Evolutionary conservation across 2,888 invertebrate genomes (phyloP).

Genomic region (Troilus luridus): DNA sequence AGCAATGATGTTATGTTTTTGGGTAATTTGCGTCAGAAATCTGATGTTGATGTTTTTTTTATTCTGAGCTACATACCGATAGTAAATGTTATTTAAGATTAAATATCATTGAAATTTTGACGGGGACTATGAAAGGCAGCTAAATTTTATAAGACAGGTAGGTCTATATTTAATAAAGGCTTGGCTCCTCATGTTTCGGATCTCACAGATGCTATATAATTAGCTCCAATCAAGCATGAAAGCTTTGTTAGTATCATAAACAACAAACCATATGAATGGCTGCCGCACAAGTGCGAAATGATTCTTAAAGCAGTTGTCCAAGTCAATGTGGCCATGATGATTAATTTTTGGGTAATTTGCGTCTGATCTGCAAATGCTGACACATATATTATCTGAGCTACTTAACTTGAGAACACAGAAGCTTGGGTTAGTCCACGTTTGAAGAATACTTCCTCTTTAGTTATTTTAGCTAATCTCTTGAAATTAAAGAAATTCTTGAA

Average conservation of each 20-base stretch:
- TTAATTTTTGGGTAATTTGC: slow-evolving; percentile 61
- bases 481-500: not conserved
- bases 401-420: not conserved
- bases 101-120: not conserved
- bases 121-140: too few relatives aligned
- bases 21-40: slow-evolving; percentile 61
- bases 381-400: slow-evolving; percentile 56
- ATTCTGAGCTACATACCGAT: slow-evolving; percentile 44
- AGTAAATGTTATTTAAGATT: not conserved
- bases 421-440: not conserved
- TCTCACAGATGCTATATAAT: too few relatives aligned
- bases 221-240: too few relatives aligned
- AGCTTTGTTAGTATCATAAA: too few relatives aligned
- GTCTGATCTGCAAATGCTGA: slow-evolving; percentile 56
- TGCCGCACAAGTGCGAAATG: too few relatives aligned
- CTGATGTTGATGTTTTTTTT: slow-evolving; percentile 29
- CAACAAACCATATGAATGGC: too few relatives aligned
- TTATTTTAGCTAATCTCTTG: not conserved
- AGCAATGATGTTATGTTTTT: slow-evolving; percentile 57
- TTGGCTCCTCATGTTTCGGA: too few relatives aligned
- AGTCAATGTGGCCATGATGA: slow-evolving; percentile 56
- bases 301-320: not conserved
- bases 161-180: too few relatives aligned
- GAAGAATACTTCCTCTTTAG: not conserved
- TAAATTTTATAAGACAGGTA: too few relatives aligned